A percentile compares a stretch with the other conserved stretches of the same genome.
phyloP scores from a whole-genome alignment of 2,113 vertebrate genomes.

The Corythaeola cristata region DNA sequence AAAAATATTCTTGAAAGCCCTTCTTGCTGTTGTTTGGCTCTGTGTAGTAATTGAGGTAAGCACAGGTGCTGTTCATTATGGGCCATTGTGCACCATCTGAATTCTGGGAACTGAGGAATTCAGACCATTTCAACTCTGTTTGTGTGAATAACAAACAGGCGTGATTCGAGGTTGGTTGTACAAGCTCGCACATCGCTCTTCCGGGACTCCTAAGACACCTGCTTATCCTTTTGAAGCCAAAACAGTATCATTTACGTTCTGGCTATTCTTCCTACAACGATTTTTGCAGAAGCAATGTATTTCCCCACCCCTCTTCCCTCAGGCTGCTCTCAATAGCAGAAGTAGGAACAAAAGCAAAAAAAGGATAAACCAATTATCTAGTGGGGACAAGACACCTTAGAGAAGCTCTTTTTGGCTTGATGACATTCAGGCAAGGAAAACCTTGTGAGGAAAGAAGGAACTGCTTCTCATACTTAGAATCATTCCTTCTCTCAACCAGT shows the following conservation, averaged over 20 bases:
- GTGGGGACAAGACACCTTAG: neutral
- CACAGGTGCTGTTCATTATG: conserved; percentile 85
- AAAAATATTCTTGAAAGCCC: conserved; percentile 76
- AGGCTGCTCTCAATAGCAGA: neutral
- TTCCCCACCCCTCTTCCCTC: conserved; percentile 45
- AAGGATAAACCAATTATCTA: conserved; percentile 30
- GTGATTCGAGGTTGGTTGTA: conserved; percentile 80
- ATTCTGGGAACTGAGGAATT: conserved; percentile 78
- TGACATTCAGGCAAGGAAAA: neutral
- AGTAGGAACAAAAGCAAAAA: conserved; percentile 35
- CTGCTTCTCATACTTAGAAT: neutral
- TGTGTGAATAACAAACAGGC: conserved; percentile 81
- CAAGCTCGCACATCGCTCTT: conserved; percentile 78
- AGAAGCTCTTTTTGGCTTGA: neutral
- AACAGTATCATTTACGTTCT: conserved; percentile 73
- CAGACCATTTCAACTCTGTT: conserved; percentile 72
- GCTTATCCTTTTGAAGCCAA: conserved; percentile 78
- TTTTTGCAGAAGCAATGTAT: conserved; percentile 71
- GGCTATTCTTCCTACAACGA: conserved; percentile 58
- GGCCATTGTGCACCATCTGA: conserved; percentile 81
- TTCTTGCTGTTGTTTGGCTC: conserved; percentile 72
- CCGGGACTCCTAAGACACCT: conserved; percentile 81
- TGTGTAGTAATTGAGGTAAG: conserved; percentile 80
- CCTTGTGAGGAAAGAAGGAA: neutral
- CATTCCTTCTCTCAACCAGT: neutral